Percentiles rank a stretch among this genome's conserved stretches.
These are phyloP conservation scores for Drosophila nr. perissopoda DNA, from an alignment of 2,888 invertebrate species.

Conservation along the genomic window DNA sequence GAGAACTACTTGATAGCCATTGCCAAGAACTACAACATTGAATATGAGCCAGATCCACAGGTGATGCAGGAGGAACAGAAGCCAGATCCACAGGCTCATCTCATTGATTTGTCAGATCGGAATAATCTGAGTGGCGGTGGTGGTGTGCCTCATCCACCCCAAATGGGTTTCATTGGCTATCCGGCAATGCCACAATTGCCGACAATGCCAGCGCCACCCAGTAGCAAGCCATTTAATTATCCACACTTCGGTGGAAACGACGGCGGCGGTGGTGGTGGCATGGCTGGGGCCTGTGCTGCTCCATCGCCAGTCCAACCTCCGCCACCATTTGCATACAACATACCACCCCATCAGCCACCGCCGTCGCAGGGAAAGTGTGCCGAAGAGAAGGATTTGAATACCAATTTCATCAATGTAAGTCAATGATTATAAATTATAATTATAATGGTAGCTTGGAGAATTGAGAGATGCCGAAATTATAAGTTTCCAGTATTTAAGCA, in stretches of 20 bases:
- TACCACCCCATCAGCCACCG: conserved; percentile 76
- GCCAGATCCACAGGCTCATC: conserved; percentile 85
- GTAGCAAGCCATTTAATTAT: conserved; percentile 88
- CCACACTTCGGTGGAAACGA: conserved; percentile 84
- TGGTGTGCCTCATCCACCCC: conserved; percentile 87
- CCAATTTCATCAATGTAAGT: conserved; percentile 85
- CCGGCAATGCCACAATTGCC: conserved; percentile 90
- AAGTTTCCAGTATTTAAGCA: neutral
- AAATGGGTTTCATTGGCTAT: conserved; percentile 93
- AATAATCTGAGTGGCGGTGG: conserved; percentile 87
- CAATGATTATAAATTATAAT: conserved; percentile 69
- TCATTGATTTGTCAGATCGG: conserved; percentile 88
- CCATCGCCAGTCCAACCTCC: conserved; percentile 56
- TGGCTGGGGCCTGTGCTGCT: conserved; percentile 78
- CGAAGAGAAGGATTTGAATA: conserved; percentile 88
- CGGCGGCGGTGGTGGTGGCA: conserved; percentile 75
- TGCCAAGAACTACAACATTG: conserved; percentile 96
- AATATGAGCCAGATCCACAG: conserved; percentile 97
- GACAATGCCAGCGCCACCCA: conserved; percentile 86
- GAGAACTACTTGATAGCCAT: conserved; percentile 98
- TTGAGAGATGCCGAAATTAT: neutral
- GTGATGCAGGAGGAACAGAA: conserved; percentile 90
- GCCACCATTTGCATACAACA: conserved; percentile 86
- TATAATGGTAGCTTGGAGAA: neutral
- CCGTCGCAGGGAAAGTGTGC: conserved; percentile 67